Base-by-base conservation (phyloP, 2,888 invertebrate species). In the Anthophora plumipes region DNA sequence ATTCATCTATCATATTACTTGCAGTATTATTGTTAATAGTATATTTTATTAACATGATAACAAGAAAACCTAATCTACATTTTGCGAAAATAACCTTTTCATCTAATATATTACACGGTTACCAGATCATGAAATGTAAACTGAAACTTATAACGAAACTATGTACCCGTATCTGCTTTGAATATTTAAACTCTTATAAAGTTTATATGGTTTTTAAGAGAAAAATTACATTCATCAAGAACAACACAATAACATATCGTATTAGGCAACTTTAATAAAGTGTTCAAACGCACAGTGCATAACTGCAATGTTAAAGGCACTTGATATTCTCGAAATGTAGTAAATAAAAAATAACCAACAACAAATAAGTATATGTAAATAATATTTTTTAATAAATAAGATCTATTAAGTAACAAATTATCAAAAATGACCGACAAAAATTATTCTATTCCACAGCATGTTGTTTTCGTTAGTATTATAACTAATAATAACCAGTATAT, bases 401-500 rank as follows among this genome's bases (percentile, higher is more conserved):
- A 39, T 48, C 14, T 39, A 41, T n/a, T 7, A 54, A 17, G 54
- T 14, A 17, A 39, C 39, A n/a, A 0, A 48, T 41, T 1, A 12
- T 14, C 11, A 41, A 59, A 41, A 61, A 25, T 61, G n/a, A 25
- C 8, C 14, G 12, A 22, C 4, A 60, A 41, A 50, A 37, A 57
- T 41, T 17, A 22, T 31, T 52, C 25, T 75, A 50, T 39, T 12
- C 8, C 60, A 11, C 14, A 52, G 8, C 25, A n/a, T n/a, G 9
- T 39, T 25, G 17, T 46, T 20, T 22, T n/a, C 37, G 37, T 20
- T 54, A 37, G 11, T 43, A 48, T 60, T 39, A n/a, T 7, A 79
- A 50, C 57, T 57, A 77, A 78, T 60, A 64, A 70, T 70, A 66
- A 61, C 39, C 55, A 55, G 55, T 57, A 66, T 43, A 66, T 17